Percentiles rank a stretch among this genome's conserved stretches.
Evolutionary conservation across 2,888 invertebrate species (phyloP).

Genomic region (Blastobasis adustella): DNA sequence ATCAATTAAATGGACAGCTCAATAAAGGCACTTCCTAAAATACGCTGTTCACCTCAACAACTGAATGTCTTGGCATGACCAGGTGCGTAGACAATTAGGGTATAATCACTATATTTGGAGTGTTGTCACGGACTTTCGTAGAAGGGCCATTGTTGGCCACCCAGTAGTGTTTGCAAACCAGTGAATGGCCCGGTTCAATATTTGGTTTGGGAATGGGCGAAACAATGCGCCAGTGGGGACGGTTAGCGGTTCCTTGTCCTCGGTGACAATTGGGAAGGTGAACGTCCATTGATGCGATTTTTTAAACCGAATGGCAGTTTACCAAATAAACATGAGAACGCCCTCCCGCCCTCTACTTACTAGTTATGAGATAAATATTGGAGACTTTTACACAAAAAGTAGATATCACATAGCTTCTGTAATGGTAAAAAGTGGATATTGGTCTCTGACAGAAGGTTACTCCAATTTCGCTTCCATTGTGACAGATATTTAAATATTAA

Average conservation of each 20-base stretch:
- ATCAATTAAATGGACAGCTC: conserved; percentile 50
- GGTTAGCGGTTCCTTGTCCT: conserved; percentile 58
- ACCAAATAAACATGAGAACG: neutral
- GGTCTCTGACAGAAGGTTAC: no score
- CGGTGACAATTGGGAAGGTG: conserved; percentile 40
- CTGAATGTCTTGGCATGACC: conserved; percentile 50
- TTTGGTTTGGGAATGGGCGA: conserved; percentile 69
- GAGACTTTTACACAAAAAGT: no score
- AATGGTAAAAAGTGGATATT: no score
- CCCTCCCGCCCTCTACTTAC: neutral
- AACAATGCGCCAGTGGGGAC: conserved; percentile 65
- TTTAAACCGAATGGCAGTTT: neutral
- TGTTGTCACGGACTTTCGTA: conserved; percentile 66
- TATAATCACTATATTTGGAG: conserved; percentile 68
- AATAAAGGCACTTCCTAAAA: conserved; percentile 36
- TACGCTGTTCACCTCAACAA: conserved; percentile 55
- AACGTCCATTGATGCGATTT: conserved; percentile 15
- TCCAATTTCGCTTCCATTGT: no score
- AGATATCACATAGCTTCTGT: no score
- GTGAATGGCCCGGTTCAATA: conserved; percentile 63
- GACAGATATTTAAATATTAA: no score
- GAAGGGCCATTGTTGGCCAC: conserved; percentile 65
- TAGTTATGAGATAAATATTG: no score
- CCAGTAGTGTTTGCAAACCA: conserved; percentile 72
- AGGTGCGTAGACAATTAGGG: conserved; percentile 67